Evolutionary conservation across 2,888 invertebrate species (phyloP).

Genomic region (Pseudeuparius sepicola): DNA sequence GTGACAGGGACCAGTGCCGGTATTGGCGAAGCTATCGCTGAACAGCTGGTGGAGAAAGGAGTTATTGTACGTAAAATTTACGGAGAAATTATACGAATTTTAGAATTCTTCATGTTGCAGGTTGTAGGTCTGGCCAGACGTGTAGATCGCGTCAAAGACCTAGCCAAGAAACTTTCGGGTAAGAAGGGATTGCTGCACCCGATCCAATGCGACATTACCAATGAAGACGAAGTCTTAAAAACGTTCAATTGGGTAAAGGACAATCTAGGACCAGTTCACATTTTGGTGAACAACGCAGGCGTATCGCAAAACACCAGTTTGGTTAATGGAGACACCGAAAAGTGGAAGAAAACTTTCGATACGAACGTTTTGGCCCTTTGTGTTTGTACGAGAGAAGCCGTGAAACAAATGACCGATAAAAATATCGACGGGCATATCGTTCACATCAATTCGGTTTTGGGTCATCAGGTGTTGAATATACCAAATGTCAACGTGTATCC

Average conservation of each 20-base stretch:
- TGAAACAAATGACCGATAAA: no score
- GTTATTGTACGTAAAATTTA: constrained; percentile 36
- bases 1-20: constrained; percentile 55
- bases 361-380: no score
- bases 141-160: constrained; percentile 21
- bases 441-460: no score
- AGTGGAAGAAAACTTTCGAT: constrained; percentile 18
- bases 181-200: constrained; percentile 24
- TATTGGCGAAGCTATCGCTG: constrained; percentile 44
- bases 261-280: constrained; percentile 25
- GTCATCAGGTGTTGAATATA: no score
- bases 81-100: not conserved
- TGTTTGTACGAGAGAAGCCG: no score
- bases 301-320: constrained; percentile 12
- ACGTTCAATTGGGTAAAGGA: constrained; percentile 25
- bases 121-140: constrained; percentile 25
- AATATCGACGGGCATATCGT: no score
- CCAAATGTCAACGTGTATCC: no score
- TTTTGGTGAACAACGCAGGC: constrained; percentile 28
- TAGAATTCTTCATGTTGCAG: constrained; percentile 16
- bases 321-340: constrained; percentile 17
- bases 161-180: constrained; percentile 16
- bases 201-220: constrained; percentile 23
- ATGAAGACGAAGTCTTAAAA: constrained; percentile 24
- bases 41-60: constrained; percentile 40